Evolutionary conservation across 2,888 invertebrate genomes (phyloP), one percentile per base, ranked within the genome.

Genomic region (Kuschelorhynchus macadamiae): DNA sequence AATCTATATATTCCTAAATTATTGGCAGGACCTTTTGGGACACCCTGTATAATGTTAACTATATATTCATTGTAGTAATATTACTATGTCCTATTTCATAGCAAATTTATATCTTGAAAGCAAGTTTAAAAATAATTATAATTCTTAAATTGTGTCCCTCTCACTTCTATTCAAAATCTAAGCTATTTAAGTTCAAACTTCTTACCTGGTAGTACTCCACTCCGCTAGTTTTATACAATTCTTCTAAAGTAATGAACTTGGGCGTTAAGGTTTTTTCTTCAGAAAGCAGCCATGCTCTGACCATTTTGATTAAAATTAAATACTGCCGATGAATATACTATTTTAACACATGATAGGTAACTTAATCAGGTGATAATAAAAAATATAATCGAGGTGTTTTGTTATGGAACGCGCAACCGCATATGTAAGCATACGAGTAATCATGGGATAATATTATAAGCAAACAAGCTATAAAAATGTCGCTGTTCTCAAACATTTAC

Each of bases 191-290:
- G 39, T 36, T 9, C 1, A 20, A 53, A 33, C n/a, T n/a, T n/a
- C 50, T 85, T 86, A 95, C 96, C 85, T 90, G 85, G 82, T 91
- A 94, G 82, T 94, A 92, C 81, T 95, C 91, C 11, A 96, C 94
- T 16, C 95, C 94, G 16, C 93, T 91, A 78, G 86, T 85, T 67
- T 86, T 83, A 68, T 84, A 88, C 53, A 96, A 84, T 57, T 91
- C 87, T 0, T 90, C 87, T 0, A 93, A 74, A 0, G 87, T 84
- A 16, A 96, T 72, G 73, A 86, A 91, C 77, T 89, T 83, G 1
- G 91, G 91, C 80, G 25, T 94, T 88, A 81, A 94, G 94, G 80
- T 95, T 94, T 16, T 81, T 82, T 85, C 86, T 72, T 84, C 84
- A 72, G 90, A 89, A 91, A 93, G 93, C 77, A 87, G 92, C 94